Evolutionary conservation across 2,113 vertebrate species (phyloP), one percentile per base, ranked within the genome.

Genomic region (Notechis scutatus): DNA sequence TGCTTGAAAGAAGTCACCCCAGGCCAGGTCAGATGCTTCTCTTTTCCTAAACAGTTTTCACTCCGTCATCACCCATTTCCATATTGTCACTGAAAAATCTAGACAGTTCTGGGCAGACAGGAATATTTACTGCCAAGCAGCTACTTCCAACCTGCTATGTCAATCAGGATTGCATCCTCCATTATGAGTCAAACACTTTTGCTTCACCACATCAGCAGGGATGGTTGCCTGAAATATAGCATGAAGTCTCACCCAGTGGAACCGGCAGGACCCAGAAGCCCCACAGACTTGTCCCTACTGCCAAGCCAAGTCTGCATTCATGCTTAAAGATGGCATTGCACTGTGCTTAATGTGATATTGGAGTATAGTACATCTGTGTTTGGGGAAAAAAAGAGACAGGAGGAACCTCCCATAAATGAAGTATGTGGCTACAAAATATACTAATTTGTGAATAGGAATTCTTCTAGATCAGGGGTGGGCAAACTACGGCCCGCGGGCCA

Each of bases 401-500:
- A 29, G 61, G 64, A 69, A 34, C 64, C 64, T 69, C 29, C 29
- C n/a, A 69, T 69, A 15, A 69, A 94, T 88, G 9, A 91, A n/a
- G 29, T 0, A 50, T 89, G 12, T 5, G 93, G 10, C 47, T 52
- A 64, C 87, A 89, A 87, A 87, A 86, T 87, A 26, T 14, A 81
- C 94, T 74, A 61, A 56, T 42, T 91, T 88, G 91, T 94, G 81
- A 92, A 93, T 21, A 90, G 11, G 89, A 8, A 50, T 74, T 74
- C 14, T 74, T 74, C n/a, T 15, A 34, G n/a, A 74, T 74, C 64
- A 74, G n/a, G n/a, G n/a, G n/a, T n/a, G n/a, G n/a, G n/a, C n/a
- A n/a, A n/a, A n/a, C n/a, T n/a, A n/a, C n/a, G n/a, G n/a, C n/a
- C n/a, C n/a, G n/a, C n/a, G n/a, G n/a, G n/a, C n/a, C n/a, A n/a